Evolutionary conservation across 2,888 invertebrate species (phyloP).

Genomic region (Drosophila anomalata): DNA sequence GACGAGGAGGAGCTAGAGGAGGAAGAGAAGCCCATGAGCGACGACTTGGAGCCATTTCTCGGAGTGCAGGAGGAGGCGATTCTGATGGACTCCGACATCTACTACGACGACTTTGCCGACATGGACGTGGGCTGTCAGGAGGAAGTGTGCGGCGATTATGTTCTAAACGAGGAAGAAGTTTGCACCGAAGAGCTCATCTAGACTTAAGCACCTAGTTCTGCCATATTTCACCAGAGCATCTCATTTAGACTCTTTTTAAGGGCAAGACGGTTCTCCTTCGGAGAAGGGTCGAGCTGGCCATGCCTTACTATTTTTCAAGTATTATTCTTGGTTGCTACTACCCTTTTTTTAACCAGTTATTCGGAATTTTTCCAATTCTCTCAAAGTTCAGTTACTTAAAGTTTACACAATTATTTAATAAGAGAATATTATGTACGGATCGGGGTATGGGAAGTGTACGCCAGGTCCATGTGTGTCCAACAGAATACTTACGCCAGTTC

Average conservation of each 20-base stretch:
- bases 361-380: background rate
- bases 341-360: background rate
- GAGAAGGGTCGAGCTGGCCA: background rate
- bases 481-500: background rate
- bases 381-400: background rate
- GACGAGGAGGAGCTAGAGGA: slow-evolving; percentile 19
- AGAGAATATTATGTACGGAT: background rate
- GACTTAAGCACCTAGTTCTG: slow-evolving; percentile 24
- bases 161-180: slow-evolving; percentile 76
- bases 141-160: slow-evolving; percentile 62
- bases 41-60: slow-evolving; percentile 8
- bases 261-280: background rate
- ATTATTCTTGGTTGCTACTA: background rate
- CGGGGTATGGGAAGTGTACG: background rate
- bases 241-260: slow-evolving; percentile 11
- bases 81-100: slow-evolving; percentile 56
- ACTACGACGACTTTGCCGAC: slow-evolving; percentile 64
- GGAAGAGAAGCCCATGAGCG: slow-evolving; percentile 8
- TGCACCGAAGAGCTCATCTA: slow-evolving; percentile 60
- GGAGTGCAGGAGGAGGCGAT: slow-evolving; percentile 33
- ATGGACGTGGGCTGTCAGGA: slow-evolving; percentile 68
- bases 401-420: slow-evolving; percentile 3
- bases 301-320: background rate
- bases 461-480: background rate
- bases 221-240: slow-evolving; percentile 9